Conservation (phyloP, 2,797 vertebrate species). For the Macropodus opercularis region DNA sequence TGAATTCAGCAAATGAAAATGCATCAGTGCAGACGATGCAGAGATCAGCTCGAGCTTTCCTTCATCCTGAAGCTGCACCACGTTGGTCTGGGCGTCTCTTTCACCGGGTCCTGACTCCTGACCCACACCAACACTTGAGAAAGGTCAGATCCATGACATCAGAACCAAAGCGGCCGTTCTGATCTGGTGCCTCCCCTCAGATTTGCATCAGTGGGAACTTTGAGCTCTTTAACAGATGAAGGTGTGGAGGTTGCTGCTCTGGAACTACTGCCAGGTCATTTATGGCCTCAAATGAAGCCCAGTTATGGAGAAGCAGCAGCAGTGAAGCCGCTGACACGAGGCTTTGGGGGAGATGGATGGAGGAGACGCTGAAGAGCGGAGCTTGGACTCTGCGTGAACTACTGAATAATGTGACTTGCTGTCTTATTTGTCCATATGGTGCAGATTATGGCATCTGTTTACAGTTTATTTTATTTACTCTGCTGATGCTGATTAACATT, state of each 20-base stretch:
- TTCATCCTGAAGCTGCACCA: background rate
- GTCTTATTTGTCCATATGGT: constrained; percentile 77
- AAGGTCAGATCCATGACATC: background rate
- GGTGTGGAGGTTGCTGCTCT: constrained; percentile 58
- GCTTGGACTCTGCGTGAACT: constrained; percentile 70
- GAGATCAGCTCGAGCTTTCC: background rate
- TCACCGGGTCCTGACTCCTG: constrained; percentile 1
- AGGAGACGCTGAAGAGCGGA: constrained; percentile 28
- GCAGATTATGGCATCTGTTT: constrained; percentile 79
- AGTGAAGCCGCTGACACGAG: constrained; percentile 60
- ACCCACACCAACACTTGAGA: constrained; percentile 24
- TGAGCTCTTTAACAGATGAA: constrained; percentile 27
- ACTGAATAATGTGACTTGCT: constrained; percentile 69
- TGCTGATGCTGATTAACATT: constrained; percentile 79
- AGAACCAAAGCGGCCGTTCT: constrained; percentile 13
- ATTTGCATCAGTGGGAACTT: constrained; percentile 53
- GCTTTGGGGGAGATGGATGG: constrained; percentile 20
- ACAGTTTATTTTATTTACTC: constrained; percentile 80
- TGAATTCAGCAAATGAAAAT: background rate
- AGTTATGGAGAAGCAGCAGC: constrained; percentile 51
- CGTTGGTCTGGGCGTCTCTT: background rate
- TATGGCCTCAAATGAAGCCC: constrained; percentile 42
- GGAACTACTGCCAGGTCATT: constrained; percentile 49
- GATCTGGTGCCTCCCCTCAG: too few relatives aligned
- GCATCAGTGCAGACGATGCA: background rate